phyloP scores from a whole-genome alignment of 2,113 vertebrate genomes.

The Charadrius vociferus region DNA sequence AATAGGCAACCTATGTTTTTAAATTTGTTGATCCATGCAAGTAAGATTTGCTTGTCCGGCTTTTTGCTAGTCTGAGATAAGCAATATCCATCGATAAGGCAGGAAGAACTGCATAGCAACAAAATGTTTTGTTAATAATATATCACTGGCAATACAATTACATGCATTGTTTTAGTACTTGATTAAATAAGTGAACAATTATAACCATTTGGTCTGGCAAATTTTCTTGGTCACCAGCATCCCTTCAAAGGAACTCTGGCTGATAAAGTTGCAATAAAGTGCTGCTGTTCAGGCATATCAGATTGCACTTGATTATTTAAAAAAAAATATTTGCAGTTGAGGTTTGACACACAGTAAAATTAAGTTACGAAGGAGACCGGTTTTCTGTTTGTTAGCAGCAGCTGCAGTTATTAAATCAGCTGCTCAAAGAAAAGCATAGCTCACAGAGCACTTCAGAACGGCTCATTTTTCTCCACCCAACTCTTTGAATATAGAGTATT shows the following conservation, averaged over 20 bases:
- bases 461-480: background rate
- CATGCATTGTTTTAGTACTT: slow-evolving; percentile 66
- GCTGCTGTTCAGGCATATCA: slow-evolving; percentile 53
- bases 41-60: background rate
- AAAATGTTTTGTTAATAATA: slow-evolving; percentile 57
- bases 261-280: slow-evolving; percentile 66
- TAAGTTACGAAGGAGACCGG: slow-evolving; percentile 19
- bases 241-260: slow-evolving; percentile 48
- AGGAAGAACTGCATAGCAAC: slow-evolving; percentile 46
- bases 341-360: slow-evolving; percentile 31
- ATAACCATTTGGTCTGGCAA: slow-evolving; percentile 48
- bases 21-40: background rate
- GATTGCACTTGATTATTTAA: slow-evolving; percentile 42
- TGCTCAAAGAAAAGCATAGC: slow-evolving; percentile 7
- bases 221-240: slow-evolving; percentile 44
- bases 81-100: background rate
- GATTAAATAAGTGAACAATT: slow-evolving; percentile 61
- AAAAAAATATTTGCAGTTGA: slow-evolving; percentile 26
- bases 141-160: slow-evolving; percentile 52
- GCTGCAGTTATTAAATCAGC: slow-evolving; percentile 34
- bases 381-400: slow-evolving; percentile 23
- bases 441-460: background rate
- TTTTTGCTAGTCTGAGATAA: slow-evolving; percentile 20
- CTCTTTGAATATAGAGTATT: background rate
- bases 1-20: background rate